These are phyloP conservation scores for Trachemys scripta DNA, from an alignment of 2,113 vertebrate genomes.

Conservation along the genomic window DNA sequence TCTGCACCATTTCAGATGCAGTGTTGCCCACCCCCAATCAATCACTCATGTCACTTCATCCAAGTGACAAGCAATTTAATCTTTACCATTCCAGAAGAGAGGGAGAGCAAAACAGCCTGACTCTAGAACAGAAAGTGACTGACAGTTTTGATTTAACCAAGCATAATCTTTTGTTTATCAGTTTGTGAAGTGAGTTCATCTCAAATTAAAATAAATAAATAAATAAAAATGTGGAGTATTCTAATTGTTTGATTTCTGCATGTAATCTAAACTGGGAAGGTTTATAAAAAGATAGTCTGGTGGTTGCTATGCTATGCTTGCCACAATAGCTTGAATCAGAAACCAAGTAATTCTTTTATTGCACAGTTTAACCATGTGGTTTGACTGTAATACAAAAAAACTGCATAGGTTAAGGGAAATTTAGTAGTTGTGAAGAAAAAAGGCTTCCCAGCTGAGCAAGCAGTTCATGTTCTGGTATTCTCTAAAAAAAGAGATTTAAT, in stretches of 20 bases:
- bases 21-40: fast-evolving
- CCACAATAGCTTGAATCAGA: not conserved
- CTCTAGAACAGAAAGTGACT: fast-evolving
- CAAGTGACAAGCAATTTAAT: not conserved
- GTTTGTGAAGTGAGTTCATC: not conserved
- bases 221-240: not conserved
- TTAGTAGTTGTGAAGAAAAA: not conserved
- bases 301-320: not conserved
- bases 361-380: not conserved
- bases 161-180: not conserved
- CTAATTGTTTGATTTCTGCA: not conserved
- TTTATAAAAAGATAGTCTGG: not conserved
- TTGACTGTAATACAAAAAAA: not conserved
- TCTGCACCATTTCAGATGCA: fast-evolving
- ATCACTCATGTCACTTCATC: fast-evolving
- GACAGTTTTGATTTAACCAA: not conserved
- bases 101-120: fast-evolving
- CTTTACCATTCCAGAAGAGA: fast-evolving
- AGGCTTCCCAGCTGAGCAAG: not conserved
- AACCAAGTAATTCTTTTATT: not conserved
- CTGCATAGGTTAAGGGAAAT: not conserved
- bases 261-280: not conserved
- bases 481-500: not conserved
- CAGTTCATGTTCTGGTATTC: not conserved
- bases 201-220: not conserved